Evolutionary conservation across 2,113 vertebrate species (phyloP), one percentile per base, ranked within the genome.

Genomic region (Microtus ochrogaster): DNA sequence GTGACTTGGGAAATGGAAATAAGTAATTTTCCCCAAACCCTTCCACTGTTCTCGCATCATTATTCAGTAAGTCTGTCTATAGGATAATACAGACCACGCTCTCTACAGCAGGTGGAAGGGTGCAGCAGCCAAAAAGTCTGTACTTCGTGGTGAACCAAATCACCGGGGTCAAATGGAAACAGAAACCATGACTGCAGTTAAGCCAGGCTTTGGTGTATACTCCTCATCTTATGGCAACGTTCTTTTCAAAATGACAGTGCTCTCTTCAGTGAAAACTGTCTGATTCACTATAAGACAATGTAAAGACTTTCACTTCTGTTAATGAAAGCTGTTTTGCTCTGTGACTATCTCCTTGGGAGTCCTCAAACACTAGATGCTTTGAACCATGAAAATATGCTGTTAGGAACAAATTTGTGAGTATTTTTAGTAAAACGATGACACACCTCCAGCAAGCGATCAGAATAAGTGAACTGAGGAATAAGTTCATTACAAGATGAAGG

Each of bases 91-190:
- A 94, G 16, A 4, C 12, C 58, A 96, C 39, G 70, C 7, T 39
- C 66, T 16, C 89, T 88, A 91, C 95, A 89, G 52, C 79, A 36
- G 3, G 28, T 72, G 0, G 7, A 91, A 94, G 61, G 55, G 1
- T 3, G 47, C 0, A 2, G 22, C 44, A 49, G 84, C 86, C 94
- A 74, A 66, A 19, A 87, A 10, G 17, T 8, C n/a, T 95, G 66
- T 89, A 58, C 92, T 89, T 92, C 91, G 12, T 9, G 83, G 22
- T 49, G 24, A 94, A 36, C 36, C 96, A 83, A 97, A 91, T 47
- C 63, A 68, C 79, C 95, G 78, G 78, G 3, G 16, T 77, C 49
- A 91, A 96, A 85, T 12, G 65, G 94, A 97, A 96, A 24, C 24
- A 82, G 61, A 73, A 91, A 91, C 89, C 89, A 63, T 58, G 17